Evolutionary conservation across 2,797 vertebrate species (phyloP), one percentile per base, ranked within the genome.

Genomic region (Pseudochromis fuscus): DNA sequence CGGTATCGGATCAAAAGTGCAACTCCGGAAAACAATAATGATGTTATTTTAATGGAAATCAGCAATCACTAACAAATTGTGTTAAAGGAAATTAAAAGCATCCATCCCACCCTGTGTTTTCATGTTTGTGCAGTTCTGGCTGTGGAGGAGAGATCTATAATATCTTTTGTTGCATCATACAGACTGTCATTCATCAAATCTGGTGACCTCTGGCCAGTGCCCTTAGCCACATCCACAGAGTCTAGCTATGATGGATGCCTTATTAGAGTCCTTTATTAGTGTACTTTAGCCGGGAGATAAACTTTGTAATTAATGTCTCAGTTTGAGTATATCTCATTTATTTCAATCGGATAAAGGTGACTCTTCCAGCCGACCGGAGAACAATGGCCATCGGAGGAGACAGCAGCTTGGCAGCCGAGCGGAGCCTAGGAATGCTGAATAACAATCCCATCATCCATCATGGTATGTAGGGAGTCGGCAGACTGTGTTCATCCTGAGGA

Each of bases 261-360:
- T 92, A 92, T 94, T 94, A 93, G 89, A 92, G 91, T 89, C 92
- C 92, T 94, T 93, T 95, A 94, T 95, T 94, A 94, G 94, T 93
- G 91, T 93, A 94, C 91, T 95, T 95, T 94, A 93, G 92, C 92
- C 76, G 82, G 88, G 92, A 93, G 94, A 95, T 94, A 95, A 94
- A 94, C 93, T 93, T 93, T 92, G 93, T 95, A 95, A 95, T 96
- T 95, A 95, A 95, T 94, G 94, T 94, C 94, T 95, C 91, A 91
- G 93, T 94, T 94, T 93, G 90, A 93, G 93, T 93, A 94, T 93
- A 92, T 95, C 93, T 94, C 94, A 94, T 95, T 95, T 95, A 94
- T 95, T 94, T 95, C 92, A 93, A 94, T 93, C 88, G 93, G 87
- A 89, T 92, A 95, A 95, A 96, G 95, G 95, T 96, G 94, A 95